Percentiles rank a stretch among this genome's conserved stretches.
Conservation (phyloP, 2,113 vertebrate species). For the Octodon degus region DNA sequence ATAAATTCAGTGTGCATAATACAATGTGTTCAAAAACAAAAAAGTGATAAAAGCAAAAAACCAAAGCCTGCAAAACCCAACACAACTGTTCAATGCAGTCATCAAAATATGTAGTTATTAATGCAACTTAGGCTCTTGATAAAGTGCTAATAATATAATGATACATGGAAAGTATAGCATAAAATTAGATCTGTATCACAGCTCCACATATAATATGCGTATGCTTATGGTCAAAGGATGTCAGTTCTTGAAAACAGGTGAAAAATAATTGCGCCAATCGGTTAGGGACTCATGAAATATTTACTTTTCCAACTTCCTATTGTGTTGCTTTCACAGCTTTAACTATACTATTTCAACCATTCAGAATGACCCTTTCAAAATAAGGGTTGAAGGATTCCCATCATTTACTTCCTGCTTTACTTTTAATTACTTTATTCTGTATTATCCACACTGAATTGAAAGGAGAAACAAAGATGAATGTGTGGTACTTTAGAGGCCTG, state of each 20-base stretch:
- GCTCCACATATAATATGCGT: constrained; percentile 46
- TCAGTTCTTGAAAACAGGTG: constrained; percentile 31
- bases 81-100: background rate
- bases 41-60: constrained; percentile 20
- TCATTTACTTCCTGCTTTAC: background rate
- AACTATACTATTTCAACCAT: background rate
- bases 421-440: background rate
- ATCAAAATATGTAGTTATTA: constrained; percentile 57
- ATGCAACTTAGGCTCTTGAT: constrained; percentile 36
- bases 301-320: constrained; percentile 11
- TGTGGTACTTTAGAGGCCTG: background rate
- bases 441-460: background rate
- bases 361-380: background rate
- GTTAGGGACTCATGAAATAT: background rate
- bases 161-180: constrained; percentile 12
- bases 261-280: background rate
- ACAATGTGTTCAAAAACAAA: constrained; percentile 39
- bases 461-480: background rate
- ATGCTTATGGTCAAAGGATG: constrained; percentile 23
- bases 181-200: background rate
- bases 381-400: background rate
- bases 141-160: constrained; percentile 50
- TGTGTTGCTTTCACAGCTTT: background rate
- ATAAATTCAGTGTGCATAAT: background rate
- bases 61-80: background rate